Evolutionary conservation across 2,888 invertebrate species (phyloP).

Genomic region (Vannuccia rotundouncinata): DNA sequence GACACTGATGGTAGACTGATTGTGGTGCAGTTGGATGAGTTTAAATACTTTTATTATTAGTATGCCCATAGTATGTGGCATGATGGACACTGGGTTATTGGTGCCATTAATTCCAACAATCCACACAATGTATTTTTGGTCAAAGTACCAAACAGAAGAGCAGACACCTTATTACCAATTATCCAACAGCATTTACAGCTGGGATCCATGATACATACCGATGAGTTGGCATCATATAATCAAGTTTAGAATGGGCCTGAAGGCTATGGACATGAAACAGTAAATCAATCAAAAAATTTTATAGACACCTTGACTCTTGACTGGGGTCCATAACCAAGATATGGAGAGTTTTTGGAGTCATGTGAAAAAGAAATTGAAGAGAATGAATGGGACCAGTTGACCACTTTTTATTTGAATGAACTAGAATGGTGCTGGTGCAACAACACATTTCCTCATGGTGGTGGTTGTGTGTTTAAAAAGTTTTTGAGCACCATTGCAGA

Average conservation of each 20-base stretch:
- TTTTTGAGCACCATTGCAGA: constrained; percentile 3
- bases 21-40: constrained; percentile 17
- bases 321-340: constrained; percentile 11
- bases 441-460: constrained; percentile 27
- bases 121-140: constrained; percentile 21
- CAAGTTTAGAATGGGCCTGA: constrained; percentile 1
- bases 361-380: constrained; percentile 13
- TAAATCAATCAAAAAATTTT: neutral
- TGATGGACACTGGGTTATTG: constrained; percentile 32
- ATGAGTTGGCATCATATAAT: constrained; percentile 29
- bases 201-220: constrained; percentile 25
- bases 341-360: constrained; percentile 22
- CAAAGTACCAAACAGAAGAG: constrained; percentile 10
- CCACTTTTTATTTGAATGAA: constrained; percentile 26
- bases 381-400: constrained; percentile 28
- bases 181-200: constrained; percentile 11
- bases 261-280: constrained; percentile 14
- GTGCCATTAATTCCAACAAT: neutral
- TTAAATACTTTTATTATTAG: constrained; percentile 30
- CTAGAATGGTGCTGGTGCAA: constrained; percentile 33
- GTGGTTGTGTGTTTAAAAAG: constrained; percentile 27
- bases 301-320: neutral
- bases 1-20: neutral
- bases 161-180: constrained; percentile 19
- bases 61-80: constrained; percentile 31